Percentiles rank a stretch among this genome's conserved stretches.
phyloP scores from a whole-genome alignment of 2,888 invertebrate species.

The Ormyrus pomaceus region DNA sequence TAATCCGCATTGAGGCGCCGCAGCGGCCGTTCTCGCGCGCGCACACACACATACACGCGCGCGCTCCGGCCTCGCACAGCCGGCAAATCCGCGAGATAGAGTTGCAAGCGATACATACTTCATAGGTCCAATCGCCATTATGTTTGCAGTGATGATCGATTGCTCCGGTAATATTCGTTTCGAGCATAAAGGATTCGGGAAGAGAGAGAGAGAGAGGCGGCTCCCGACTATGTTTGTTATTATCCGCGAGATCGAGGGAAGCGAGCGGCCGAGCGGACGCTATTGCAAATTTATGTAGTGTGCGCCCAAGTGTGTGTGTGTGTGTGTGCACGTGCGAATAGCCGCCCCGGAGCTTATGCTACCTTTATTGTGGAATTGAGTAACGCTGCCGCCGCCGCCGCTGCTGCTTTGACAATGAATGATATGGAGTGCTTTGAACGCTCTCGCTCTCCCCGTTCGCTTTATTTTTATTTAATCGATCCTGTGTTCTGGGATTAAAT shows the following conservation, averaged over 20 bases:
- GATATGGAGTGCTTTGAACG: background rate
- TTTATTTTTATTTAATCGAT: too few species aligned
- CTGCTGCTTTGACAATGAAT: too few species aligned
- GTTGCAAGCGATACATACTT: background rate
- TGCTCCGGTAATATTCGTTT: conserved; percentile 42
- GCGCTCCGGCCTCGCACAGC: too few species aligned
- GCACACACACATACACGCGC: too few species aligned
- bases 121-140: conserved; percentile 30
- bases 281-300: conserved; percentile 4
- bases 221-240: conserved; percentile 24
- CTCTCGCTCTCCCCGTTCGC: background rate
- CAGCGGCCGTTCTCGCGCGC: background rate
- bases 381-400: background rate
- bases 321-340: background rate
- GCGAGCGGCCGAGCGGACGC: background rate
- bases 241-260: background rate
- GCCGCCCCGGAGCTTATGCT: too few species aligned
- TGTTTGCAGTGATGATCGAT: conserved; percentile 46
- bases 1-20: conserved; percentile 7
- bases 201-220: background rate
- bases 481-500: too few species aligned
- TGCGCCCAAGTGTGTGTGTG: background rate
- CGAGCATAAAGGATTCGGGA: conserved; percentile 32
- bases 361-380: background rate
- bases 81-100: background rate